These are phyloP conservation scores for Diabrotica virgifera DNA, from an alignment of 1,140 invertebrate genomes.

Conservation along the genomic window DNA sequence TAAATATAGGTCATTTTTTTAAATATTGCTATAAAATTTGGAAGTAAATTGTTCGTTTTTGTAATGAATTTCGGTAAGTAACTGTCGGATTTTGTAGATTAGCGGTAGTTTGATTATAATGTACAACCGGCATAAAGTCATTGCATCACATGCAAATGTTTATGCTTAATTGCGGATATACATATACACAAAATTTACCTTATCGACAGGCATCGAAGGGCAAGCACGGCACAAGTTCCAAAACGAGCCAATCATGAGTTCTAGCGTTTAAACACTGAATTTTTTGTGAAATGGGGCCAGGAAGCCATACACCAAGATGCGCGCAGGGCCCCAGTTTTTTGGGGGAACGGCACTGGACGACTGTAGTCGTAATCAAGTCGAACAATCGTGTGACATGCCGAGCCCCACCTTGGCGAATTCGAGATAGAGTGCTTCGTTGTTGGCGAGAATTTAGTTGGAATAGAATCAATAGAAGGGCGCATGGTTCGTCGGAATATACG, in stretches of 20 bases:
- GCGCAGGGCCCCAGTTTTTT: constrained; percentile 9
- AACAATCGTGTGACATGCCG: constrained; percentile 12
- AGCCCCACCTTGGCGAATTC: constrained; percentile 18
- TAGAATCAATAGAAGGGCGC: constrained; percentile 19
- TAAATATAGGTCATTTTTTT: no score
- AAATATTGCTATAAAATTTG: no score
- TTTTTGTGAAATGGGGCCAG: constrained; percentile 15
- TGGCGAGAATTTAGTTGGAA: constrained; percentile 4
- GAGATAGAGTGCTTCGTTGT: neutral
- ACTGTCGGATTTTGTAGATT: no score
- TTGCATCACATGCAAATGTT: no score
- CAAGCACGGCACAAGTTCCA: constrained; percentile 90
- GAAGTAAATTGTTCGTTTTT: no score
- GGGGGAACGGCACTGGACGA: neutral
- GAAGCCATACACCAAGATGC: constrained; percentile 20
- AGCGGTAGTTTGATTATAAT: no score
- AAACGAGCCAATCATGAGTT: constrained; percentile 84
- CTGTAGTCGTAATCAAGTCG: constrained; percentile 13
- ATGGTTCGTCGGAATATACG: constrained; percentile 10
- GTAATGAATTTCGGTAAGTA: no score
- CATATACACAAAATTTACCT: constrained; percentile 60
- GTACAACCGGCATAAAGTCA: no score
- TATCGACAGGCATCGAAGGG: constrained; percentile 89
- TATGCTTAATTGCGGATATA: neutral
- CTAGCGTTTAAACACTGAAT: constrained; percentile 14